Evolutionary conservation across 1,140 invertebrate genomes (phyloP), one percentile per base, ranked within the genome.

Genomic region (Trialeurodes vaporariorum): DNA sequence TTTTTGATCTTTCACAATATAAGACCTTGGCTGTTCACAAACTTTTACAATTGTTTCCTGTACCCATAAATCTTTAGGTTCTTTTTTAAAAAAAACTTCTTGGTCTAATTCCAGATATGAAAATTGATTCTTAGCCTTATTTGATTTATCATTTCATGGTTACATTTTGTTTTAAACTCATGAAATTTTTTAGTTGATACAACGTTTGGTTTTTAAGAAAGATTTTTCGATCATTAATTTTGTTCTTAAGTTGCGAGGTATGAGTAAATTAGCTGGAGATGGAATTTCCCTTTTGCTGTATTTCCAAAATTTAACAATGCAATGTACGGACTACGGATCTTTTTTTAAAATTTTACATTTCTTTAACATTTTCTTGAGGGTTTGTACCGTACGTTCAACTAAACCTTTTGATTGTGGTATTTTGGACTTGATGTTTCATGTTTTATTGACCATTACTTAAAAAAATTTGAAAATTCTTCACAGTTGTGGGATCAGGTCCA

Each of bases 401-500:
- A 70, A 65, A 1, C 70, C 70, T 49, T 71, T 71, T 27, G 24
- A 61, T 25, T 63, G 63, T 26, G 63, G 63, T 61, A 70, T 22
- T 66, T 65, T 21, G 69, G 60, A 64, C 66, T 65, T 12, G 62
- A 65, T n/a, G 40, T 67, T 2, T 25, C 12, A 58, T 63, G 65
- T 17, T 64, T 25, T 23, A 70, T 68, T 12, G 27, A 63, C 61
- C 63, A 71, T 12, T 69, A 25, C n/a, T 9, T 34, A 22, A 21
- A 27, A 69, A 72, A 72, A 11, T 62, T 9, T 23, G 49, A 60
- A 40, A 72, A 71, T 60, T 70, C 64, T n/a, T 11, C 17, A 17
- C 64, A 64, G 34, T 17, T 71, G 34, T 64, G 69, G 34, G 64
- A 60, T 61, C 71, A 61, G 27, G 71, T 72, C 65, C 76, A 70